Percentiles rank a stretch among this genome's conserved stretches.
Conservation (phyloP, 2,797 vertebrate genomes). For the Jordanella pulchra region DNA sequence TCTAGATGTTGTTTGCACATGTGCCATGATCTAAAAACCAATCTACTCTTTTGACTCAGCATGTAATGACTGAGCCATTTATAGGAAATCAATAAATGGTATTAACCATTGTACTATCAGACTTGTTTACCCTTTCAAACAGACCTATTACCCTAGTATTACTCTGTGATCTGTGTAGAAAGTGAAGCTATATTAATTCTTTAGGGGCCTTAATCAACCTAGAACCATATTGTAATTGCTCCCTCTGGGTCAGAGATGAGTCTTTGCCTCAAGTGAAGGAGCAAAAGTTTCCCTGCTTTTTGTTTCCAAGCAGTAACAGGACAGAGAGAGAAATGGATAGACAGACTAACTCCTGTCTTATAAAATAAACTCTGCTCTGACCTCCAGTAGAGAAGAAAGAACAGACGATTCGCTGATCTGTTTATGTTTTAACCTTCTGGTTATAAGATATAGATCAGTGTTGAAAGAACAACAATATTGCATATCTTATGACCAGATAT, state of each 20-base stretch:
- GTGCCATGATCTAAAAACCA: slow-evolving; percentile 3
- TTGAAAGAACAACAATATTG: no score
- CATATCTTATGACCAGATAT: no score
- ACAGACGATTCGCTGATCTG: neutral
- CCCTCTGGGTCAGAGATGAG: neutral
- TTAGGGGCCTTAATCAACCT: neutral
- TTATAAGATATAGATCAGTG: no score
- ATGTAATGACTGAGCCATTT: no score
- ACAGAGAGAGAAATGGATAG: neutral
- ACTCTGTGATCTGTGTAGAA: neutral
- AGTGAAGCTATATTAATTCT: neutral
- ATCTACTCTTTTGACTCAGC: slow-evolving; percentile 19
- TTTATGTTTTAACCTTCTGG: no score
- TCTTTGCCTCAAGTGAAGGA: neutral
- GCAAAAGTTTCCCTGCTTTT: neutral
- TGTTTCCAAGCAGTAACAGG: neutral
- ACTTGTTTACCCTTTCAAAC: neutral
- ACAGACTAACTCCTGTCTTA: neutral
- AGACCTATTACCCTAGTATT: neutral
- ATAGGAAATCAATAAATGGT: no score
- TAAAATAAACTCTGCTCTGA: neutral
- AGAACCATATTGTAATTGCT: neutral
- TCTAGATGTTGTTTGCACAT: neutral
- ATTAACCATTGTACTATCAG: no score
- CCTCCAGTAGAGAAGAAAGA: neutral